A percentile compares a stretch with the other conserved stretches of the same genome.
Evolutionary conservation across 2,888 invertebrate genomes (phyloP).

Genomic region (Linnaemya vulpina): DNA sequence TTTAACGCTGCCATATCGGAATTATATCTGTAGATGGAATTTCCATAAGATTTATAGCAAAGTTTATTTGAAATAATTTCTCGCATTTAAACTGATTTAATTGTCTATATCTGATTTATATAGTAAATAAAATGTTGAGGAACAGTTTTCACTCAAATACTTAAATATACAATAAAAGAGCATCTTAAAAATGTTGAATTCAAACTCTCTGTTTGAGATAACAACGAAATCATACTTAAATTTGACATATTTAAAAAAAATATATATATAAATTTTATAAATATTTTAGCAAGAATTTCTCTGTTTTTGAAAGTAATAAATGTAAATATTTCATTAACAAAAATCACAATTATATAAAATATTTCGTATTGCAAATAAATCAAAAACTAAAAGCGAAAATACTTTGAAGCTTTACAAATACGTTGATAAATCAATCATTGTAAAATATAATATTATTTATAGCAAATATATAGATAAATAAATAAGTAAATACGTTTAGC

Average conservation of each 20-base stretch:
- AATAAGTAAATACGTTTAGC: slow-evolving; percentile 1
- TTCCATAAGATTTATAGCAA: too few species aligned
- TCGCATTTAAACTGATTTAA: not conserved
- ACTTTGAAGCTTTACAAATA: slow-evolving; percentile 41
- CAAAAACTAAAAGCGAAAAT: slow-evolving; percentile 30
- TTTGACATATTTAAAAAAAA: not conserved
- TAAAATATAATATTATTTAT: slow-evolving; percentile 31
- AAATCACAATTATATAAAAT: slow-evolving; percentile 51
- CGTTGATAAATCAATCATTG: slow-evolving; percentile 5
- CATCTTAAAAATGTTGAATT: not conserved
- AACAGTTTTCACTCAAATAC: not conserved
- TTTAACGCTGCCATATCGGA: too few species aligned
- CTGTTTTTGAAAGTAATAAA: slow-evolving; percentile 53
- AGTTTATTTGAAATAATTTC: too few species aligned
- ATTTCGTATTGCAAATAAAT: slow-evolving; percentile 21
- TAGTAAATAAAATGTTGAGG: not conserved
- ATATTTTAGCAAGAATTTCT: not conserved
- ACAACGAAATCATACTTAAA: not conserved
- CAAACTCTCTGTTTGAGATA: too few species aligned
- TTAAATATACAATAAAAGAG: not conserved
- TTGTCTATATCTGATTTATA: not conserved
- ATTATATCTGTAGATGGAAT: too few species aligned
- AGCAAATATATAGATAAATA: slow-evolving; percentile 5
- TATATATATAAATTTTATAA: not conserved
- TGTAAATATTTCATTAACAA: slow-evolving; percentile 70